Base-by-base conservation (phyloP, 2,888 invertebrate genomes). In the Sinelater perroti region DNA sequence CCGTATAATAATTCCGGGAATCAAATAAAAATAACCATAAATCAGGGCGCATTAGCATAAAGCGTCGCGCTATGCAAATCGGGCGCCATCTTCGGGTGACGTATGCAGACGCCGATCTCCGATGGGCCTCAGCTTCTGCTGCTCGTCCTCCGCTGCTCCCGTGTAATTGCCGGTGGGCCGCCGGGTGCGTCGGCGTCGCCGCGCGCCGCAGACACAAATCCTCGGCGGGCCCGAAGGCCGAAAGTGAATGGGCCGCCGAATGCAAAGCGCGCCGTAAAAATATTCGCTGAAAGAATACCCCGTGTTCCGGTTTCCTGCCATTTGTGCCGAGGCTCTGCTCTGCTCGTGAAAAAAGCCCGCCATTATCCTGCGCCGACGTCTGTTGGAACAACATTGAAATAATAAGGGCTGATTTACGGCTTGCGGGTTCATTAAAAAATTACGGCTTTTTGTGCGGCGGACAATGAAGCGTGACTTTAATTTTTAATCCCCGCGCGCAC, bases 21-120 rank as follows among this genome's bases (percentile, higher is more conserved):
- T 78, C 78, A 76, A 78, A 79, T 79, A 78, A 79, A 79, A 79
- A 79, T 78, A 78, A 77, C 76, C 66, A 75, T 79, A 78, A 78
- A 79, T 79, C 77, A 75, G 64, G 58, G 28, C 55, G 61, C 70
- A 76, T 77, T 78, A 76, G 76, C 78, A 78, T 78, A 79, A 77
- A 75, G 71, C 72, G 75, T 70, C 75, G 72, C 69, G 70, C 71
- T 75, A 78, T 79, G 78, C 76, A 77, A 78, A 79, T 78, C 68
- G 67, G 67, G 70, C 72, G 75, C 75, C 76, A 75, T 77, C 71
- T 71, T 69, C 68, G 67, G 65, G 67, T 71, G 70, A 70, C 72
- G 67, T 69, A 70, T 70, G 50, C 57, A 38, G 52, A 56, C 38
- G 58, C 52, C 49, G 63, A 54, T 53, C 61, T 61, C 61, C 61